Evolutionary conservation across 2,888 invertebrate species (phyloP), one percentile per base, ranked within the genome.

Genomic region (Stictocephala bisonia): DNA sequence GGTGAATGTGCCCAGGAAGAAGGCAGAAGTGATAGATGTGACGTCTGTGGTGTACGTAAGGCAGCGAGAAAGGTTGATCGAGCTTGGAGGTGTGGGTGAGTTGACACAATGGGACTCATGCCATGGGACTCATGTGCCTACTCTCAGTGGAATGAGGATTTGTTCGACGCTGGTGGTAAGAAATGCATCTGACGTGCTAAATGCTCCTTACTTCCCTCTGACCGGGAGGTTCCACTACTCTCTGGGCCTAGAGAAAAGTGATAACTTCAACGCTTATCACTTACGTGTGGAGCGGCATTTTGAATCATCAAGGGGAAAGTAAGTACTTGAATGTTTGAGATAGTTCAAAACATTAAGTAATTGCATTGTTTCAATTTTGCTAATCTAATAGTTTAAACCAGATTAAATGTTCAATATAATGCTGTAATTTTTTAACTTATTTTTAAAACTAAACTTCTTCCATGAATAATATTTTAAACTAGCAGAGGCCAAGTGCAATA

Each of bases 11-110:
- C 96, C 96, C 0, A 90, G 91, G 79, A 90, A 93, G 69, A 93
- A 91, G 79, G 91, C 93, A 80, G 95, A 96, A 84, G 90, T 97
- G 74, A 90, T 96, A 76, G 91, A 91, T 79, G 90, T 91, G 40
- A 90, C 88, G 78, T 92, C 92, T 0, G 91, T 92, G 80, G 82
- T 93, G 27, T 85, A 92, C 77, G 88, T 92, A 15, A 85, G 90
- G 22, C 88, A 89, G 75, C 88, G 64, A 24, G 27, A 66, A 27
- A 24, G 7, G 18, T 40, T 64, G 15, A 7, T 24, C 0, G 60
- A 64, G 26, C 64, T 72, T n/a, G 40, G 66, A 48, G 51, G 51
- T 7, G 40, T 64, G 3, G 64, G 89, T 0, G 87, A 88, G 15
- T 90, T 92, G 76, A 84, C 88, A 70, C 87, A 88, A 15, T 24